Evolutionary conservation across 2,797 vertebrate genomes (phyloP).

Genomic region (Allobates femoralis): DNA sequence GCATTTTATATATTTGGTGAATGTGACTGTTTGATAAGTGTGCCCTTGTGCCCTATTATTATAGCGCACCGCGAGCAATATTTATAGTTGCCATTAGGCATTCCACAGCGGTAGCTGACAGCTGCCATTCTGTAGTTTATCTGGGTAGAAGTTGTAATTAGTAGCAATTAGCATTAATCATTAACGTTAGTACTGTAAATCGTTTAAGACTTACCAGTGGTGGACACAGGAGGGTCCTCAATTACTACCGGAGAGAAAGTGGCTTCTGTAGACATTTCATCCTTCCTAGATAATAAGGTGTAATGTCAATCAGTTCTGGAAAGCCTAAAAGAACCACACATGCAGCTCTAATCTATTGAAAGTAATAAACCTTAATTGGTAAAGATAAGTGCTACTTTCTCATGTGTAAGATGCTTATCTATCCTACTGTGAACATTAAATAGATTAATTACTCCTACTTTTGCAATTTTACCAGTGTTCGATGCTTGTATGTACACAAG

Average conservation of each 20-base stretch:
- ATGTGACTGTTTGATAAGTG: neutral
- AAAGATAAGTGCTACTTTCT: neutral
- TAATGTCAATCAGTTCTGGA: constrained; percentile 24
- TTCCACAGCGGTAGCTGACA: neutral
- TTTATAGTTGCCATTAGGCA: neutral
- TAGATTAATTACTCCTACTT: constrained; percentile 15
- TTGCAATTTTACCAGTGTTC: neutral
- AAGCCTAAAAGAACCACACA: constrained; percentile 30
- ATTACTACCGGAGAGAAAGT: constrained; percentile 33
- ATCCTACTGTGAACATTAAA: constrained; percentile 11
- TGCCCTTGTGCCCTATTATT: neutral
- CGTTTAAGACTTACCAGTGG: constrained; percentile 42
- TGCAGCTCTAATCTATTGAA: neutral
- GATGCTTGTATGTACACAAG: neutral
- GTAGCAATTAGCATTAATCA: constrained; percentile 1
- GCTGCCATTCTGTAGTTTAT: neutral
- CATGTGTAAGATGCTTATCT: neutral
- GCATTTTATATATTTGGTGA: neutral
- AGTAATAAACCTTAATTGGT: neutral
- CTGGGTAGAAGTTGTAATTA: neutral
- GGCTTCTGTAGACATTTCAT: constrained; percentile 32
- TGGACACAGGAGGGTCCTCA: constrained; percentile 28
- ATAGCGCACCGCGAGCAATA: neutral
- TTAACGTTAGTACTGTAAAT: constrained; percentile 8
- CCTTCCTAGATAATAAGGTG: constrained; percentile 52